A percentile compares a stretch with the other conserved stretches of the same genome.
Evolutionary conservation across 1,140 invertebrate genomes (phyloP).

Genomic region (Cotesia typhae): DNA sequence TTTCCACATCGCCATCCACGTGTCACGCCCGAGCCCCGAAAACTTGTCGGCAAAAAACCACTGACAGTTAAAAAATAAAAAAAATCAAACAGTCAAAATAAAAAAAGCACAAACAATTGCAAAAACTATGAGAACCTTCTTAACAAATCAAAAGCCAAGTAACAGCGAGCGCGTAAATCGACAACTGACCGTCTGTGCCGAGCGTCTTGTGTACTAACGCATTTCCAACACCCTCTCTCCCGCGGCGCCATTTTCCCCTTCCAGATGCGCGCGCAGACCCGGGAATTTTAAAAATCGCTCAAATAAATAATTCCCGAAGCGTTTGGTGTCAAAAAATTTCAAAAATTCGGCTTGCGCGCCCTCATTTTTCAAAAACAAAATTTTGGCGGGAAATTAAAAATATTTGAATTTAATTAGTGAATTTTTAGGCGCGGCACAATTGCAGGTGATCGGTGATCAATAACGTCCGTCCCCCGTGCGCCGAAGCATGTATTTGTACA

Average conservation of each 20-base stretch:
- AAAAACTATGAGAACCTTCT: neutral
- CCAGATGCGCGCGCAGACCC: too few species aligned
- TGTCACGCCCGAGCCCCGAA: neutral
- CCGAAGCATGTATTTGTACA: slow-evolving; percentile 32
- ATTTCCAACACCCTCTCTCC: slow-evolving; percentile 26
- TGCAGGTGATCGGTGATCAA: slow-evolving; percentile 46
- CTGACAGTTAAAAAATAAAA: too few species aligned
- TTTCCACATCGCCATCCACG: neutral
- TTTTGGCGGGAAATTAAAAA: too few species aligned
- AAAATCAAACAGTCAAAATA: too few species aligned
- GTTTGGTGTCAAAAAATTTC: too few species aligned
- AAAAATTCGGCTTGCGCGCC: too few species aligned
- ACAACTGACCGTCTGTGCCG: slow-evolving; percentile 45
- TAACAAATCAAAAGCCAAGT: too few species aligned
- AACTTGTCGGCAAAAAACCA: too few species aligned
- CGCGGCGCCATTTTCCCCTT: neutral
- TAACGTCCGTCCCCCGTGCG: slow-evolving; percentile 43
- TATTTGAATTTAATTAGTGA: too few species aligned
- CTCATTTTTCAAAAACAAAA: too few species aligned
- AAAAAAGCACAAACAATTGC: neutral
- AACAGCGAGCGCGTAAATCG: slow-evolving; percentile 38
- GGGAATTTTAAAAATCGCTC: too few species aligned
- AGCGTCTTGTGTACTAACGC: slow-evolving; percentile 34
- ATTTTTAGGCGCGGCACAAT: slow-evolving; percentile 21
- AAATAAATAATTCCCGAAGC: too few species aligned